Base-by-base conservation (phyloP, 2,888 invertebrate genomes). In the Drosophila buzzatii region DNA sequence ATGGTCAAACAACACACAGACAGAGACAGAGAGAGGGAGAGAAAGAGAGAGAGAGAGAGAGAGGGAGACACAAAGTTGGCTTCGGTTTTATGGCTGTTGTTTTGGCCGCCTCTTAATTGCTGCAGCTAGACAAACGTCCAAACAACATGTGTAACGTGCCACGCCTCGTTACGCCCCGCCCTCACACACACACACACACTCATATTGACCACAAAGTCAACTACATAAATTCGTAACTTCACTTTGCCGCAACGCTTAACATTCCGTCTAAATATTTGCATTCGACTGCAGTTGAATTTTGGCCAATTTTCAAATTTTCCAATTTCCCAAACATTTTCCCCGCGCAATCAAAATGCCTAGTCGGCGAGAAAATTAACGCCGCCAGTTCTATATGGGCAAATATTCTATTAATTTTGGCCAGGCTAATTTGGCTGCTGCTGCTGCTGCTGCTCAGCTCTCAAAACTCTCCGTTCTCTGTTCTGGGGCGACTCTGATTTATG, bases 81-180 rank as follows among this genome's bases (percentile, higher is more conserved):
- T 71, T 70, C 64, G 68, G 70, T 74, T 88, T 85, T 80, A 79
- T 84, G 86, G 64, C 72, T 63, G 73, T 73, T 76, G 77, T 86
- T 79, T 76, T 56, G 65, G 23, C 49, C n/a, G 42, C 59, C 62
- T 75, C 68, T 82, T 89, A 86, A 86, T 89, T 86, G 89, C 78
- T 57, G 73, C 85, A 79, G 85, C 86, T 84, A 84, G 75, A 83
- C 76, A 83, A 73, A 76, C 63, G 69, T 65, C 63, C 65, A 56
- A 73, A 77, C 79, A 72, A 78, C 73, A 76, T 83, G 84, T 79
- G 68, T 58, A 58, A 18, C n/a, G 9, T n/a, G 58, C 45, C 52
- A 62, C 74, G 75, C 79, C 78, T 41, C n/a, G 58, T 62, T 58
- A 42, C 33, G 31, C 18, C 56, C 20, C 56, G 9, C 33, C 16